phyloP scores from a whole-genome alignment of 2,113 vertebrate genomes.

The Peromyscus californicus region DNA sequence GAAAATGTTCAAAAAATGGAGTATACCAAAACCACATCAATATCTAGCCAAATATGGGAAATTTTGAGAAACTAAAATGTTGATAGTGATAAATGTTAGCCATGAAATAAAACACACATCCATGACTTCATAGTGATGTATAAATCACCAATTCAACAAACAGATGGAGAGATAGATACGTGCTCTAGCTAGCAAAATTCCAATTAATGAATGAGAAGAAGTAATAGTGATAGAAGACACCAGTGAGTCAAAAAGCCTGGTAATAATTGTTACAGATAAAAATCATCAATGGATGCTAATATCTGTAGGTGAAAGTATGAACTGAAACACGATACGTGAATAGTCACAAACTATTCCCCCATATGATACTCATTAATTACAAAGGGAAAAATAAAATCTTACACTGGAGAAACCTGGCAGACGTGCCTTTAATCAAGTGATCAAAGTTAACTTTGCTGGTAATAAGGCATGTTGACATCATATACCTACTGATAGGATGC shows the following conservation, averaged over 20 bases:
- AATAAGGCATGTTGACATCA: constrained; percentile 54
- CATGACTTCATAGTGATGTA: not conserved
- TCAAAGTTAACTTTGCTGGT: constrained; percentile 52
- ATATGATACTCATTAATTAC: constrained; percentile 75
- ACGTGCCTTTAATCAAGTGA: constrained; percentile 61
- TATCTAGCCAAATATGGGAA: not conserved
- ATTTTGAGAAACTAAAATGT: constrained; percentile 28
- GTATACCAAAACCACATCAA: not conserved
- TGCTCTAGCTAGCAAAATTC: not conserved
- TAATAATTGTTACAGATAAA: constrained; percentile 62
- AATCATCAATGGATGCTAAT: constrained; percentile 25
- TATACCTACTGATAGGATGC: constrained; percentile 33
- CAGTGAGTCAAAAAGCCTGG: not conserved
- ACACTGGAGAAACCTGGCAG: constrained; percentile 56
- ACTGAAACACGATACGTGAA: constrained; percentile 51
- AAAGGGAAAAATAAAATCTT: constrained; percentile 63
- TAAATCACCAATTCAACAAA: not conserved
- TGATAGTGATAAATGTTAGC: constrained; percentile 5
- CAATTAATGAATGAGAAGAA: constrained; percentile 18
- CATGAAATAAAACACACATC: constrained; percentile 19
- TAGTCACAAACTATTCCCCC: constrained; percentile 27
- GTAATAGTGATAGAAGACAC: constrained; percentile 32
- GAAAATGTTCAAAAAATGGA: not conserved
- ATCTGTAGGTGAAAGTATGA: constrained; percentile 55
- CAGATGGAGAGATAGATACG: constrained; percentile 1